phyloP scores from a whole-genome alignment of 1,140 invertebrate genomes.

The Samia ricini region DNA sequence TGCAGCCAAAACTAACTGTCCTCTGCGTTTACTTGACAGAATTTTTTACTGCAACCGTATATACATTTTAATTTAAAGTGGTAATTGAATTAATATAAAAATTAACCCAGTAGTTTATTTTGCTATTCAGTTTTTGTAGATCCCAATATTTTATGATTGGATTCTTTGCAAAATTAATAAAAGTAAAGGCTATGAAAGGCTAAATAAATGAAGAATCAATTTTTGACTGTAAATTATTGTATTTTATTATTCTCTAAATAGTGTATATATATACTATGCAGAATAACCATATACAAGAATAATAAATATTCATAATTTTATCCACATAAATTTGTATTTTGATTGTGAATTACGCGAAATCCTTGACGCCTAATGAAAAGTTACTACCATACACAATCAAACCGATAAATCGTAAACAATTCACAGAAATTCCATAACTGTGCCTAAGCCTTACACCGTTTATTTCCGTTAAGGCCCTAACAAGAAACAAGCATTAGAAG shows the following conservation, averaged over 20 bases:
- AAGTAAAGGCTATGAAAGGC: too few relatives aligned
- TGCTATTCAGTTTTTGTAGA: too few relatives aligned
- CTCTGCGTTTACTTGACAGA: not conserved
- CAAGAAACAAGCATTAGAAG: constrained; percentile 36
- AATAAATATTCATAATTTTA: not conserved
- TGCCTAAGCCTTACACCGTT: not conserved
- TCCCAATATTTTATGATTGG: too few relatives aligned
- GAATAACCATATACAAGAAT: not conserved
- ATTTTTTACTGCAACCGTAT: not conserved
- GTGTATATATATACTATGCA: too few relatives aligned
- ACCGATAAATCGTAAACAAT: not conserved
- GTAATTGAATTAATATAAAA: too few relatives aligned
- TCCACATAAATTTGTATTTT: not conserved
- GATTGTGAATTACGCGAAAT: not conserved
- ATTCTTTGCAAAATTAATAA: too few relatives aligned
- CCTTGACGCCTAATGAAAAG: not conserved
- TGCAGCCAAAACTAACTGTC: not conserved
- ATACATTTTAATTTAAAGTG: not conserved
- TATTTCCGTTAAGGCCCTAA: constrained; percentile 5
- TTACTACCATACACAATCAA: not conserved
- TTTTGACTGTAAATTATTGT: too few relatives aligned
- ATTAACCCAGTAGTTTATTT: too few relatives aligned
- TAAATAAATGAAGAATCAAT: too few relatives aligned
- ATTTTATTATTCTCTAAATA: too few relatives aligned
- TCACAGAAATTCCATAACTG: not conserved